Evolutionary conservation across 2,113 vertebrate species (phyloP), one percentile per base, ranked within the genome.

Genomic region (Catharus minimus): DNA sequence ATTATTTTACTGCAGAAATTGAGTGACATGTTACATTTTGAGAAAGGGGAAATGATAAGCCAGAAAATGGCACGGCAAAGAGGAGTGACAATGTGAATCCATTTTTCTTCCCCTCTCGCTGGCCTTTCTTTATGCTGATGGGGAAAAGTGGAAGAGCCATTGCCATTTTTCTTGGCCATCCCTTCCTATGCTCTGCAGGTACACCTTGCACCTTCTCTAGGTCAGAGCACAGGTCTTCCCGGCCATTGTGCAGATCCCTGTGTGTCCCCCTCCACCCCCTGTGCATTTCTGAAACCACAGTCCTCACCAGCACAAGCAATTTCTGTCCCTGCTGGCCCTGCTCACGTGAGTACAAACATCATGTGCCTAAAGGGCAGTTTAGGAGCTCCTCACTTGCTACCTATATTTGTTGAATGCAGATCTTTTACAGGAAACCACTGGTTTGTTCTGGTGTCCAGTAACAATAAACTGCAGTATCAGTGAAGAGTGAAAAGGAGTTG

Each of bases 211-310:
- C 11, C 39, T n/a, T 33, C 23, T 36, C 21, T 73, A n/a, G 14
- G 33, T 44, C 46, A 73, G 50, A 68, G 46, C 41, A 36, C 68
- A 60, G 33, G 2, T 39, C 33, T 67, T 58, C 38, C 41, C n/a
- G 62, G 27, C 15, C 23, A 6, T 39, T 28, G 46, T 1, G 0
- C 30, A 89, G 38, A n/a, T 53, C 33, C 18, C 44, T 0, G 0
- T 13, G 17, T 78, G 7, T 7, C 11, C 6, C 2, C 0, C 22
- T 65, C 55, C 22, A 76, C 13, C 11, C 21, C 46, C 15, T 2
- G 2, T 1, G 2, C 15, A 18, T 33, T 49, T 82, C 26, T 71
- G 62, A 82, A 82, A 74, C 22, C 52, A 56, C 8, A 77, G 21
- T 53, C 38, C 61, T 39, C 30, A 41, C 26, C 18, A 38, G 52